A percentile compares a stretch with the other conserved stretches of the same genome.
Conservation (phyloP, 2,888 invertebrate species). For the Sussaba pulchella region DNA sequence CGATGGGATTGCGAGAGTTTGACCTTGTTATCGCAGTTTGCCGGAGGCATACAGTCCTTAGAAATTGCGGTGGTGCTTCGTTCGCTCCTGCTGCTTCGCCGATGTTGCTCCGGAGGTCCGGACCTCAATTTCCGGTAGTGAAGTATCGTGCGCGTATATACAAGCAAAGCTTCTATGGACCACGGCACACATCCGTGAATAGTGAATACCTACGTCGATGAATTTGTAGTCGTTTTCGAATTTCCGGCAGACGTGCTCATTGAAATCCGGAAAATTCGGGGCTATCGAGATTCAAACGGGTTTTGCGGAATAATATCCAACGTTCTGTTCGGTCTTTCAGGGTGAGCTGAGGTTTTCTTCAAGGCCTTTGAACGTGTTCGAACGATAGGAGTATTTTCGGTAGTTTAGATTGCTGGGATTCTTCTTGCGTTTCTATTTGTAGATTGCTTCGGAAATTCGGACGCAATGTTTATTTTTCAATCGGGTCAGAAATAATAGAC, state of each 20-base stretch:
- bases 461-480: no score
- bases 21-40: conserved; percentile 60
- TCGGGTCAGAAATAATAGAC: no score
- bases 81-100: neutral
- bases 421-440: no score
- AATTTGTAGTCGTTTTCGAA: neutral
- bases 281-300: neutral
- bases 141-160: no score
- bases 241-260: neutral
- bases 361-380: no score
- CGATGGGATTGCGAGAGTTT: conserved; percentile 43
- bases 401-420: no score
- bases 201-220: neutral
- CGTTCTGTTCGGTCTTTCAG: neutral
- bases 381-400: no score
- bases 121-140: conserved; percentile 48
- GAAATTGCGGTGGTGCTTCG: conserved; percentile 23
- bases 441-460: no score
- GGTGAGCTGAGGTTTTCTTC: neutral
- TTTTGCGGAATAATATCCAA: neutral
- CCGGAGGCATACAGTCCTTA: conserved; percentile 26
- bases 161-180: conserved; percentile 11
- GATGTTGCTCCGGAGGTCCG: neutral
- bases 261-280: neutral
- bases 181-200: conserved; percentile 23